Conservation (phyloP, 2,113 vertebrate species). For the Rhabdomys dilectus region DNA sequence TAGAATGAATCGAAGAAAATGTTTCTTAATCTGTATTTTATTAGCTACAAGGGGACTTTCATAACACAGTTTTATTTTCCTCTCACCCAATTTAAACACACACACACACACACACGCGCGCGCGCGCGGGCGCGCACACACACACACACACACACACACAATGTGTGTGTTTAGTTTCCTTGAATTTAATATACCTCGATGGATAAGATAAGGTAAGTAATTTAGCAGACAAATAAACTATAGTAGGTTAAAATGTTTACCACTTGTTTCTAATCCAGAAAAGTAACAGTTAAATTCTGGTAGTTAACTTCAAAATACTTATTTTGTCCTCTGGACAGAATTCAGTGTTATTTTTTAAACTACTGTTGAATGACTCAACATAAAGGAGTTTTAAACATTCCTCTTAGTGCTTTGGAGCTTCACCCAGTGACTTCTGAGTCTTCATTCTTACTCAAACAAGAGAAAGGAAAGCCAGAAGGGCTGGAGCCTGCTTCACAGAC, state of each 20-base stretch:
- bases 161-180: neutral
- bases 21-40: neutral
- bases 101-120: neutral
- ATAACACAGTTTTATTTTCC: slow-evolving; percentile 44
- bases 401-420: neutral
- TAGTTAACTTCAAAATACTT: slow-evolving; percentile 51
- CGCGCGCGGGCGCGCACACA: neutral
- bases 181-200: slow-evolving; percentile 28
- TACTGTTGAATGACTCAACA: slow-evolving; percentile 27
- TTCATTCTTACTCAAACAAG: neutral
- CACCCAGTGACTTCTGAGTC: neutral
- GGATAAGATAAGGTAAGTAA: neutral
- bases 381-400: slow-evolving; percentile 34
- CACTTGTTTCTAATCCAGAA: slow-evolving; percentile 21
- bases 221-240: slow-evolving; percentile 30
- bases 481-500: slow-evolving; percentile 7
- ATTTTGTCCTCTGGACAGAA: neutral
- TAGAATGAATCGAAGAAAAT: neutral
- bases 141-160: neutral
- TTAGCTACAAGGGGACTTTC: neutral
- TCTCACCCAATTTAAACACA: slow-evolving; percentile 28
- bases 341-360: slow-evolving; percentile 52
- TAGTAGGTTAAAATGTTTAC: neutral
- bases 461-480: neutral
- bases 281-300: slow-evolving; percentile 11